Base-by-base conservation (phyloP, 2,113 vertebrate species). In the Anoplopoma fimbria region DNA sequence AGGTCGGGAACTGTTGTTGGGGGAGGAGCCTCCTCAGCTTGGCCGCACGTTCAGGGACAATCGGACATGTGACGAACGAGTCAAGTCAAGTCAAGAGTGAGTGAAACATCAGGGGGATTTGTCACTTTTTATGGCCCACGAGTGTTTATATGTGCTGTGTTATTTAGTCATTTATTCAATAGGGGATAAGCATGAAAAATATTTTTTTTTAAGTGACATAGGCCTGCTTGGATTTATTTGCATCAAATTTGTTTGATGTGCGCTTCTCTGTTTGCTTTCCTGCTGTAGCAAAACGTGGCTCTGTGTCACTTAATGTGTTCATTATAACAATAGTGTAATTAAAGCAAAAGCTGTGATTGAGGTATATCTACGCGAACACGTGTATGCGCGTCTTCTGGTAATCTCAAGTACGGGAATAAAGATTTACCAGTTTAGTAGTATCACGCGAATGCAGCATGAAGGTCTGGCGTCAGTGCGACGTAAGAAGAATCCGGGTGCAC, bases 401-500 rank as follows among this genome's bases (percentile, higher is more conserved):
- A 53, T 67, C 9, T 38, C 33, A 13, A 49, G 25, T 31, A 3
- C 19, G n/a, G 1, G 0, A 0, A 0, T 0, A 0, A 1, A 38
- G 34, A 33, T 77, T 1, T 0, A 2, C 72, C 31, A 45, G 6
- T 73, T 87, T 82, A 63, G 38, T 57, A 21, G 33, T 19, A 2
- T 21, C 9, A 8, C 58, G 0, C 6, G 69, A 93, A 94, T 14
- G 88, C 85, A 73, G 6, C 92, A 81, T 49, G 27, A 72, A 77
- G 71, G 27, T 88, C 84, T 91, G 76, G 70, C 92, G 93, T 93
- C 91, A 91, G 63, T 75, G 19, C 34, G 61, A 92, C 92, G 93
- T 91, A 89, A 86, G 88, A 92, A 87, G 86, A 88, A 92, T 93
- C 91, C 89, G 86, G 81, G 75, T 85, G 86, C 77, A 63, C 80